Evolutionary conservation across 2,797 vertebrate genomes (phyloP), one percentile per base, ranked within the genome.

Genomic region (Echeneis naucrates): DNA sequence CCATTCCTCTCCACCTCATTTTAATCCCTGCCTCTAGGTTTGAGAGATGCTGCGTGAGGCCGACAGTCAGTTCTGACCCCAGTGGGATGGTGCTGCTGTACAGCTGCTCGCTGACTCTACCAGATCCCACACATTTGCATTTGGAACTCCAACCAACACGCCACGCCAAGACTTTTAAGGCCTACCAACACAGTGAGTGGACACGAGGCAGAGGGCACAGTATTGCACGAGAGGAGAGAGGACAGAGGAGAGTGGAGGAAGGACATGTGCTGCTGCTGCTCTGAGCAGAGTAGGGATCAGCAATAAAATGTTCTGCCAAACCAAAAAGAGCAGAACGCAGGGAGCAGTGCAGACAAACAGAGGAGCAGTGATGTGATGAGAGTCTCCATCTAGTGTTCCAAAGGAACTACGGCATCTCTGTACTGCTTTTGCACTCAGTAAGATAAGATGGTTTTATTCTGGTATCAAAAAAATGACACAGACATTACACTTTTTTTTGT

Each of bases 161-260:
- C 86, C 87, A 10, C 1, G 35, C 47, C 61, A 94, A 84, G 81
- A 76, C 2, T 5, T 90, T 94, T 30, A 0, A 10, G 1, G 19
- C 60, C 24, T 0, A 23, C 57, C 8, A 72, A 44, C 51, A 90
- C 86, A 90, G 93, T 94, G 64, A 93, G 93, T 89, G 37, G 55
- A 65, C 32, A 23, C 2, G 1, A 47, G 64, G 64, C 6, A 30
- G 21, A 44, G 10, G 11, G 7, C 16, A 23, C 4, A n/a, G 3
- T 17, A 26, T 13, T 7, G 2, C 17, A 11, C n/a, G n/a, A n/a
- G n/a, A n/a, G n/a, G n/a, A n/a, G n/a, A n/a, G n/a, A n/a, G n/a
- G n/a, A n/a, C n/a, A n/a, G n/a, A n/a, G n/a, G n/a, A 4, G 9
- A 45, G 17, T 8, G 12, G 12, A 1, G 14, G 62, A 0, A n/a